These are phyloP conservation scores for Conus betulinus DNA, from an alignment of 1,140 invertebrate genomes.

Conservation along the genomic window DNA sequence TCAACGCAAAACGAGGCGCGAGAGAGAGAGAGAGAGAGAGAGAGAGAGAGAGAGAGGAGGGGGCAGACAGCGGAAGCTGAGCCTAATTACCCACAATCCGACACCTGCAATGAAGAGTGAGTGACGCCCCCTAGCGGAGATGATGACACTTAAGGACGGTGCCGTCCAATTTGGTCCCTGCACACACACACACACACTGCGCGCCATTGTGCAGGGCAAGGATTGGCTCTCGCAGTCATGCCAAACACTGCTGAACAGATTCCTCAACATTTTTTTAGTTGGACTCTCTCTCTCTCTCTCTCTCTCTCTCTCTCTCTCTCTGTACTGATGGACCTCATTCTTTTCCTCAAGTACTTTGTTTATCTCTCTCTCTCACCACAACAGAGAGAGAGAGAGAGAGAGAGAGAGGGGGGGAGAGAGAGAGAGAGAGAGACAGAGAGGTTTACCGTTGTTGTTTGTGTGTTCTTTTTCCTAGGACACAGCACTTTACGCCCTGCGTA, in stretches of 20 bases:
- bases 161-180: neutral
- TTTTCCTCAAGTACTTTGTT: neutral
- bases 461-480: too few relatives aligned
- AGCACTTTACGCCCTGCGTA: too few relatives aligned
- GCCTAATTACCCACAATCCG: constrained; percentile 27
- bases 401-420: neutral
- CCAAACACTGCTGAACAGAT: constrained; percentile 1
- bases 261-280: neutral
- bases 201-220: constrained; percentile 2
- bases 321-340: neutral
- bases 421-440: neutral
- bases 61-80: neutral
- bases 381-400: neutral
- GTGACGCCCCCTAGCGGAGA: constrained; percentile 31
- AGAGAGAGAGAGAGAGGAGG: neutral
- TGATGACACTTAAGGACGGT: constrained; percentile 18
- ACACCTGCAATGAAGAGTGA: constrained; percentile 13
- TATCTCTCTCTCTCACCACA: neutral
- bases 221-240: neutral
- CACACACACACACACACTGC: constrained; percentile 6
- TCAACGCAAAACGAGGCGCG: too few relatives aligned
- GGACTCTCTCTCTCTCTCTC: neutral
- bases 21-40: neutral
- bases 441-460: too few relatives aligned
- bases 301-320: constrained; percentile 1